Conservation (phyloP, 2,888 invertebrate species). For the Alentia gelatinosa region DNA sequence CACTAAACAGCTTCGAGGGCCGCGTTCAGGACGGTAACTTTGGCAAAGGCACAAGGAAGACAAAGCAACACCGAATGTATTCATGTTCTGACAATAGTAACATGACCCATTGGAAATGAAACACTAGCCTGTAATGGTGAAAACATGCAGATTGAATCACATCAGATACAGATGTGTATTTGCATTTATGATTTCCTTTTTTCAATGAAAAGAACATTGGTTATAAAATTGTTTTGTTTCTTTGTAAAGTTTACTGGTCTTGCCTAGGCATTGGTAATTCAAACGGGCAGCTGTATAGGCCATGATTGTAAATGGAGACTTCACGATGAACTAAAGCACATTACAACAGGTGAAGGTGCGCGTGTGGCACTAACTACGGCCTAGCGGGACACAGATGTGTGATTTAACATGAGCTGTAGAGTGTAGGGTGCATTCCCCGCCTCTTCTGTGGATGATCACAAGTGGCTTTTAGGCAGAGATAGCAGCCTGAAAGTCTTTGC, state of each 20-base stretch:
- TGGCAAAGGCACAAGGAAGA: neutral
- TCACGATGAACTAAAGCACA: neutral
- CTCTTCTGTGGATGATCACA: neutral
- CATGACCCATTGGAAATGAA: neutral
- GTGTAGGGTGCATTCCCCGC: neutral
- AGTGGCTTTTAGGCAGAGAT: constrained; percentile 68
- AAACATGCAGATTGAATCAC: too few relatives aligned
- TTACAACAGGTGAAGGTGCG: neutral
- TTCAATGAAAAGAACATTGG: neutral
- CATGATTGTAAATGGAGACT: neutral
- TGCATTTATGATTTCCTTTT: neutral
- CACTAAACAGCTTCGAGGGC: too few relatives aligned
- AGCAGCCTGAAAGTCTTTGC: constrained; percentile 63
- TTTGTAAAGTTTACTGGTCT: neutral
- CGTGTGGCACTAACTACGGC: neutral
- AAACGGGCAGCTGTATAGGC: neutral
- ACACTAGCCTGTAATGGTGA: too few relatives aligned
- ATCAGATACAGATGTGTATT: too few relatives aligned
- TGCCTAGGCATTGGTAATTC: too few relatives aligned
- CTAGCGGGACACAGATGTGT: neutral
- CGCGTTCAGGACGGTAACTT: neutral
- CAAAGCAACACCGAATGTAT: neutral
- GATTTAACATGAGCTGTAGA: neutral
- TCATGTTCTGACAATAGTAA: neutral
- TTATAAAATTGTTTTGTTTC: neutral